Evolutionary conservation across 1,140 invertebrate species (phyloP).

Genomic region (Drosophila subobscura): DNA sequence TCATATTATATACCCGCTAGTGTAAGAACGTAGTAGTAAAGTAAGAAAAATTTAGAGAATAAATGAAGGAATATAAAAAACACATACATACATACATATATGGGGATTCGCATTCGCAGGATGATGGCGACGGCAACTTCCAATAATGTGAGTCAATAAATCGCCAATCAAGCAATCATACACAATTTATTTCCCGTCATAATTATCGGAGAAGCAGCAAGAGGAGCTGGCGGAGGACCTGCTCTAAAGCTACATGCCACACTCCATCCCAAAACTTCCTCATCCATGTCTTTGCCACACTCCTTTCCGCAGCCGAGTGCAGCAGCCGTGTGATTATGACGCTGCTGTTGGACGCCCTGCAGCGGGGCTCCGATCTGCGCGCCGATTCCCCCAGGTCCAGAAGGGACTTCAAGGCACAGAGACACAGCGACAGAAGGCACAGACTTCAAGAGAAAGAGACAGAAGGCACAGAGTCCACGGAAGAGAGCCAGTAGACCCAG

Average conservation of each 20-base stretch:
- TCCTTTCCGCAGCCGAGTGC: slow-evolving; percentile 32
- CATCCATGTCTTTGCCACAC: slow-evolving; percentile 15
- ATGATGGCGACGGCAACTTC: slow-evolving; percentile 67
- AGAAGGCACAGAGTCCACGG: slow-evolving; percentile 21
- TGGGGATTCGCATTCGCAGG: slow-evolving; percentile 16
- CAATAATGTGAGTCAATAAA: slow-evolving; percentile 83
- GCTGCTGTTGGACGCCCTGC: slow-evolving; percentile 77
- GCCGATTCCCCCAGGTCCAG: slow-evolving; percentile 20
- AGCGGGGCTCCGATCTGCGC: slow-evolving; percentile 51
- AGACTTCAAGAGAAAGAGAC: slow-evolving; percentile 1
- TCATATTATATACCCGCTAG: no score
- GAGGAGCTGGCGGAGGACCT: slow-evolving; percentile 41
- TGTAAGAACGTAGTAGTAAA: no score
- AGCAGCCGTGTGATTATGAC: slow-evolving; percentile 80
- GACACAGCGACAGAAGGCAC: slow-evolving; percentile 9
- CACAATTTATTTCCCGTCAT: slow-evolving; percentile 83
- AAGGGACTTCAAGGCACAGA: slow-evolving; percentile 27
- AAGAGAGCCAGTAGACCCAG: slow-evolving; percentile 15
- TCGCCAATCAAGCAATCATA: slow-evolving; percentile 83
- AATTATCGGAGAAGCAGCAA: slow-evolving; percentile 58
- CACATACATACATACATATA: slow-evolving; percentile 2
- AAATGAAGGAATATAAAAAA: no score
- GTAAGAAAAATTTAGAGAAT: no score
- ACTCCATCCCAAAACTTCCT: no score
- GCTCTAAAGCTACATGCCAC: slow-evolving; percentile 8